A percentile compares a stretch with the other conserved stretches of the same genome.
Evolutionary conservation across 2,797 vertebrate species (phyloP).

Genomic region (Sebastiscus tertius): DNA sequence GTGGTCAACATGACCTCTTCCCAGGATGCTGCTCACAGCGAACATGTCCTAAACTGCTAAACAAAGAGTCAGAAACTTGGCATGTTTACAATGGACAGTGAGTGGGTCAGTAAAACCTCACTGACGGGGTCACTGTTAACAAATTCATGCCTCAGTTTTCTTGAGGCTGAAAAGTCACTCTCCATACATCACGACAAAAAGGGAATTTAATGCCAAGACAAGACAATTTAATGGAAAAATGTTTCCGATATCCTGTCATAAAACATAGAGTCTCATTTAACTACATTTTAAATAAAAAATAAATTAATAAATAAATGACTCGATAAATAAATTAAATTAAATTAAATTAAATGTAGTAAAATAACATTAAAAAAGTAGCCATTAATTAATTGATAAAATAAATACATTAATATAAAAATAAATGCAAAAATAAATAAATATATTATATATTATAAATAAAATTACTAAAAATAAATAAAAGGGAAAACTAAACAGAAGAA

Average conservation of each 20-base stretch:
- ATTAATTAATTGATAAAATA: too few relatives aligned
- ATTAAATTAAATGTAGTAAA: too few relatives aligned
- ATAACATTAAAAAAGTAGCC: too few relatives aligned
- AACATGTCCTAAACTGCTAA: neutral
- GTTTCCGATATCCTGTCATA: neutral
- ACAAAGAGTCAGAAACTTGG: constrained; percentile 13
- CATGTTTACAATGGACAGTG: neutral
- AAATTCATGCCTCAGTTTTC: neutral
- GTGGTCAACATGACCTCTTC: constrained; percentile 9
- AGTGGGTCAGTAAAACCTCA: neutral
- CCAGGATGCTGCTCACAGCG: neutral
- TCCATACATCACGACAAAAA: neutral
- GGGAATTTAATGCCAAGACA: neutral
- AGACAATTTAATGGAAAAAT: neutral
- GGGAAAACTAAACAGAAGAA: too few relatives aligned
- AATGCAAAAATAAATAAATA: too few relatives aligned
- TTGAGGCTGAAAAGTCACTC: neutral
- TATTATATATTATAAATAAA: too few relatives aligned
- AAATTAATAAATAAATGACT: too few relatives aligned
- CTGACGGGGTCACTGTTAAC: neutral
- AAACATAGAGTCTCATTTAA: neutral
- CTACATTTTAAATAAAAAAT: too few relatives aligned
- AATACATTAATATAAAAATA: too few relatives aligned
- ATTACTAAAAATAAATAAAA: too few relatives aligned
- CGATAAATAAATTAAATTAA: too few relatives aligned